Conservation (phyloP, 2,888 invertebrate species). For the Diplolepis rosae region DNA sequence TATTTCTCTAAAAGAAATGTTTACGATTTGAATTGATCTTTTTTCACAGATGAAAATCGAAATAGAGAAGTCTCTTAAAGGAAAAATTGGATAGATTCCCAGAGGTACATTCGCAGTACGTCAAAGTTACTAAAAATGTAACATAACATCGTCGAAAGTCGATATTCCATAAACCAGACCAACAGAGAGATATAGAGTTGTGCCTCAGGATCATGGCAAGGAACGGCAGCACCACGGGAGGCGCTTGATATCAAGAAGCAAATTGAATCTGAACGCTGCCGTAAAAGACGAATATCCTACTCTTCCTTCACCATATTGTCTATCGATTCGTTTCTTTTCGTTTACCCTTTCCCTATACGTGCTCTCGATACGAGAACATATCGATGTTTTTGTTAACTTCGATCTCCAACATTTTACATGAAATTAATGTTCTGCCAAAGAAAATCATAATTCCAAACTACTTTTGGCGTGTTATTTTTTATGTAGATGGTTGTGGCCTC, state of each 20-base stretch:
- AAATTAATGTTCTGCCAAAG: background rate
- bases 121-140: constrained; percentile 54
- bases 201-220: constrained; percentile 37
- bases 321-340: constrained; percentile 3
- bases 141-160: constrained; percentile 47
- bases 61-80: background rate
- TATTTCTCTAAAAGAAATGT: no score
- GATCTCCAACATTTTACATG: background rate
- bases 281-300: constrained; percentile 64
- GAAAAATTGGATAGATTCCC: constrained; percentile 33
- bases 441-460: background rate
- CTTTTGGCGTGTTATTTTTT: no score
- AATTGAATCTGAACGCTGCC: constrained; percentile 65
- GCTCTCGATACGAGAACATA: background rate
- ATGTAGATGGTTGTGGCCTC: background rate
- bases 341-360: background rate
- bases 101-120: constrained; percentile 48
- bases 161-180: constrained; percentile 47
- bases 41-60: background rate
- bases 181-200: constrained; percentile 30
- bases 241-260: constrained; percentile 63
- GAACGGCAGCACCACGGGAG: constrained; percentile 40
- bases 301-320: constrained; percentile 38
- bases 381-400: constrained; percentile 6
- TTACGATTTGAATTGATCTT: constrained; percentile 16